Conservation (phyloP, 2,113 vertebrate species). For the Macaca mulatta region DNA sequence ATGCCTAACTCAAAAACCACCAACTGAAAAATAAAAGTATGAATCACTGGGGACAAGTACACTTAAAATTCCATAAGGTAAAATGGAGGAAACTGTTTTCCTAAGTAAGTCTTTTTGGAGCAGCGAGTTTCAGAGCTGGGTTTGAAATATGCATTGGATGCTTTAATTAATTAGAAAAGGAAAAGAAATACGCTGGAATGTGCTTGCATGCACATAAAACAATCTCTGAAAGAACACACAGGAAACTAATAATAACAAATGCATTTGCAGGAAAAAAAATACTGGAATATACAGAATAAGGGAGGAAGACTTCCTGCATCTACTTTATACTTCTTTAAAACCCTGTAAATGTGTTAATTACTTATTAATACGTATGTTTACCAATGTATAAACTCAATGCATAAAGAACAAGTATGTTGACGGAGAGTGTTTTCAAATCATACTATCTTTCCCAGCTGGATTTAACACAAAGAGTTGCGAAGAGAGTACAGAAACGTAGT, state of each 20-base stretch:
- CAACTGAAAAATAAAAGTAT: neutral
- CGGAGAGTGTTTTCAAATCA: neutral
- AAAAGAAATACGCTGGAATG: conserved; percentile 36
- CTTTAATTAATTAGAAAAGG: conserved; percentile 3
- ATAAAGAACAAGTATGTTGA: neutral
- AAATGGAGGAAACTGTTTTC: neutral
- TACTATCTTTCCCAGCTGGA: neutral
- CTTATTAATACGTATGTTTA: neutral
- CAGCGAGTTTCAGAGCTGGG: neutral
- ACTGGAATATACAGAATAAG: neutral
- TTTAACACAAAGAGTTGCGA: neutral
- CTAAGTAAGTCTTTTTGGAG: neutral
- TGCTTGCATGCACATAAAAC: conserved; percentile 29
- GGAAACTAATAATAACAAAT: conserved; percentile 19
- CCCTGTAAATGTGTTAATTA: neutral
- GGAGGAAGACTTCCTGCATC: neutral
- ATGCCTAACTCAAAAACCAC: neutral
- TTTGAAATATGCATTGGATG: neutral
- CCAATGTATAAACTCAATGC: neutral
- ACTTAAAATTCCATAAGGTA: neutral
- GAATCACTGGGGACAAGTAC: neutral
- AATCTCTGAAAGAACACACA: neutral
- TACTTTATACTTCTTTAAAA: neutral
- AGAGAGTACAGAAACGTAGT: neutral
- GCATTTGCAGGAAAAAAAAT: neutral